A percentile compares a stretch with the other conserved stretches of the same genome.
Conservation (phyloP, 2,888 invertebrate genomes). For the Cryptops parisi region DNA sequence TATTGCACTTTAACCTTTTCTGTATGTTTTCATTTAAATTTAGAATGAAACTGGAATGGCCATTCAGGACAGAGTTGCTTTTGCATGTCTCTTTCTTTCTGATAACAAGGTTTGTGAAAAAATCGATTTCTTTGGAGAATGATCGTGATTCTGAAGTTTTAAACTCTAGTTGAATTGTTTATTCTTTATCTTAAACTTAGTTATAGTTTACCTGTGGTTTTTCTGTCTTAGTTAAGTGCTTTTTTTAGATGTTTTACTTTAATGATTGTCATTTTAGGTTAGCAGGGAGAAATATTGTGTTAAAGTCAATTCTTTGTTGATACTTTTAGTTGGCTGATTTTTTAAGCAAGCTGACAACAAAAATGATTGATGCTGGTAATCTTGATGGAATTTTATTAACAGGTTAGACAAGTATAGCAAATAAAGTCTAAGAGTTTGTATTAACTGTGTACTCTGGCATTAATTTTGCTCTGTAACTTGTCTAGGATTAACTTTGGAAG, state of each 20-base stretch:
- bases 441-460: not conserved
- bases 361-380: conserved; percentile 59
- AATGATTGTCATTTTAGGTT: too few relatives aligned
- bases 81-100: conserved; percentile 70
- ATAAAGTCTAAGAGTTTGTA: too few relatives aligned
- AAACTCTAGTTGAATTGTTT: not conserved
- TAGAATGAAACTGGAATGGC: conserved; percentile 71
- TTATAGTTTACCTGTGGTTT: too few relatives aligned
- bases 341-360: conserved; percentile 51
- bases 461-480: not conserved
- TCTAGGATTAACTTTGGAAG: conserved; percentile 53
- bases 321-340: conserved; percentile 49
- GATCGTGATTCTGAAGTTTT: too few relatives aligned
- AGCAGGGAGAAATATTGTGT: too few relatives aligned
- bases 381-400: conserved; percentile 56
- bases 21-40: conserved; percentile 22
- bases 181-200: too few relatives aligned
- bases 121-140: too few relatives aligned
- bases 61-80: conserved; percentile 77
- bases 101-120: conserved; percentile 50
- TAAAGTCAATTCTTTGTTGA: too few relatives aligned
- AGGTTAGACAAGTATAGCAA: too few relatives aligned
- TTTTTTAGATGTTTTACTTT: too few relatives aligned
- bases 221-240: too few relatives aligned
- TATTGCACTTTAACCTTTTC: not conserved